Percentiles rank a stretch among this genome's conserved stretches.
Conservation (phyloP, 2,888 invertebrate genomes). For the Cremastinae sp. region DNA sequence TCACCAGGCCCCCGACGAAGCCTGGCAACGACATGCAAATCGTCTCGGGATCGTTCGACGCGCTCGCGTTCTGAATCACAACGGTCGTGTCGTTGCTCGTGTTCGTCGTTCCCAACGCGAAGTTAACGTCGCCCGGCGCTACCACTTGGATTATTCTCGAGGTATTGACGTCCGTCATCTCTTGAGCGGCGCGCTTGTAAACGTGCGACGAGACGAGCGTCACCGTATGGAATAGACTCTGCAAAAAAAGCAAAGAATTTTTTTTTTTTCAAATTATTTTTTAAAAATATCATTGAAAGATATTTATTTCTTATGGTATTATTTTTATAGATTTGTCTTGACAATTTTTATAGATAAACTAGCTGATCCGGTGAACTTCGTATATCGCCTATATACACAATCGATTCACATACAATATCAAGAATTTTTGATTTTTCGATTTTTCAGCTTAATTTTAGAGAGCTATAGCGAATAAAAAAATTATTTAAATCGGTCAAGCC, state of each 20-base stretch:
- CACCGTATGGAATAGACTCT: conserved; percentile 81
- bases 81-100: conserved; percentile 88
- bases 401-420: too few species aligned
- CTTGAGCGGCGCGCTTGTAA: conserved; percentile 92
- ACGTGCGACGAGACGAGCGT: conserved; percentile 86
- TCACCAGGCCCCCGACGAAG: conserved; percentile 94
- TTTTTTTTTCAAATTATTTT: too few species aligned
- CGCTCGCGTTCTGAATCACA: conserved; percentile 90
- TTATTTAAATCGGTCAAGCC: too few species aligned
- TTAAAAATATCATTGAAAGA: not conserved
- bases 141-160: conserved; percentile 95
- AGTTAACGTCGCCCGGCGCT: conserved; percentile 96
- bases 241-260: too few species aligned
- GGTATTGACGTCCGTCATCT: conserved; percentile 96
- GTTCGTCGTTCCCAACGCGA: conserved; percentile 88
- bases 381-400: too few species aligned
- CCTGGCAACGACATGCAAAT: conserved; percentile 97
- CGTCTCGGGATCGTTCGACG: conserved; percentile 89
- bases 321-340: too few species aligned
- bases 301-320: too few species aligned
- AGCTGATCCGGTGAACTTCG: too few species aligned
- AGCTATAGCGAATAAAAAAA: too few species aligned
- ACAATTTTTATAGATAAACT: too few species aligned
- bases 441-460: too few species aligned
- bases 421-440: too few species aligned